These are phyloP conservation scores for Metacarcinus magister DNA, from an alignment of 2,888 invertebrate genomes.

Conservation along the genomic window DNA sequence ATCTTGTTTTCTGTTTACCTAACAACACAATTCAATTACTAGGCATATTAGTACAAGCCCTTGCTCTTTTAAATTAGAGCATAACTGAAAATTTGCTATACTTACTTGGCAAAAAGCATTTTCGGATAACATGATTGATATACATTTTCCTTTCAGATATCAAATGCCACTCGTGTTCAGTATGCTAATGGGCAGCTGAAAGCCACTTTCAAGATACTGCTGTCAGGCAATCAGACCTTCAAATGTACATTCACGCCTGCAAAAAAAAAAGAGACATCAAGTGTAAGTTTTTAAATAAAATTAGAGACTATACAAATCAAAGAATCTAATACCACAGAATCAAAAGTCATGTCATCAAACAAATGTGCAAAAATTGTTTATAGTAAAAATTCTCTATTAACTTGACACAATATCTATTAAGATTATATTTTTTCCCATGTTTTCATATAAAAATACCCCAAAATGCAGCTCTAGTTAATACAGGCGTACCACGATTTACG, in stretches of 20 bases:
- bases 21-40: too few species aligned
- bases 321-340: neutral
- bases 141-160: slow-evolving; percentile 54
- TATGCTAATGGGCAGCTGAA: slow-evolving; percentile 47
- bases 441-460: too few species aligned
- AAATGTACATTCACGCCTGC: slow-evolving; percentile 65
- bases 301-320: neutral
- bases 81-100: neutral
- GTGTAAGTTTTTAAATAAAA: slow-evolving; percentile 37
- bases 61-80: neutral
- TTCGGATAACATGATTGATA: neutral
- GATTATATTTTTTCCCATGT: too few species aligned
- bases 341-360: neutral
- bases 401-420: too few species aligned
- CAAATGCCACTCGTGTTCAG: neutral
- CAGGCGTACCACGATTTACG: too few species aligned
- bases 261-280: slow-evolving; percentile 29
- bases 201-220: slow-evolving; percentile 63
- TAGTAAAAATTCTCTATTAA: too few species aligned
- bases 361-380: too few species aligned
- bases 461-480: too few species aligned
- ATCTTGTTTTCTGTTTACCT: too few species aligned
- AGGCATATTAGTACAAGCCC: neutral
- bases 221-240: slow-evolving; percentile 61
- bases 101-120: neutral